These are phyloP conservation scores for Liopterus haemorrhoidalis DNA, from an alignment of 2,888 invertebrate genomes.

Conservation along the genomic window DNA sequence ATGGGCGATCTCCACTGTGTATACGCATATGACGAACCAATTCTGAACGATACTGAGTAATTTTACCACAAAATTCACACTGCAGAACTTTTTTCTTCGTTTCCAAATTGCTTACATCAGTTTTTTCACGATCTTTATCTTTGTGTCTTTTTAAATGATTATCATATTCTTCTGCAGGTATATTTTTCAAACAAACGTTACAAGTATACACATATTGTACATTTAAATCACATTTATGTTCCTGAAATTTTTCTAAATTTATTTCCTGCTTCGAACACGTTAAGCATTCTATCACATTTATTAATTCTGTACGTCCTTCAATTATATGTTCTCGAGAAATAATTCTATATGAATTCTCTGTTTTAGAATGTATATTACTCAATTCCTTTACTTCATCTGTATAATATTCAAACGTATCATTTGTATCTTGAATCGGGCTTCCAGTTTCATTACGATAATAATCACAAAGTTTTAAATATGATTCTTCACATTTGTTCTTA, in stretches of 20 bases:
- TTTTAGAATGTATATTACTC: neutral
- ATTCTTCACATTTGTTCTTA: slow-evolving; percentile 31
- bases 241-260: neutral
- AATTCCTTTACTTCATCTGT: neutral
- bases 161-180: slow-evolving; percentile 5
- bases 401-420: too few species aligned
- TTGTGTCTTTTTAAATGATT: slow-evolving; percentile 13
- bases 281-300: slow-evolving; percentile 4
- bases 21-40: slow-evolving; percentile 28
- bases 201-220: slow-evolving; percentile 9
- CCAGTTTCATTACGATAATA: too few species aligned
- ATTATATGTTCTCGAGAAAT: neutral
- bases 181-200: slow-evolving; percentile 4
- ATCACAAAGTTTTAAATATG: slow-evolving; percentile 22
- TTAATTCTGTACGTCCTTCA: neutral
- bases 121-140: neutral
- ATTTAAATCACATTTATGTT: slow-evolving; percentile 3
- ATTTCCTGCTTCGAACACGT: slow-evolving; percentile 9
- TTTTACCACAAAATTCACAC: slow-evolving; percentile 33
- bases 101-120: slow-evolving; percentile 3
- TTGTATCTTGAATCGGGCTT: too few species aligned
- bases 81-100: slow-evolving; percentile 25
- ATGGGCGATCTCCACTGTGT: slow-evolving; percentile 28
- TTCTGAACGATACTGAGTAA: slow-evolving; percentile 28
- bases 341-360: neutral